phyloP scores from a whole-genome alignment of 1,140 invertebrate species.

The Pseudachorutes palmiensis region DNA sequence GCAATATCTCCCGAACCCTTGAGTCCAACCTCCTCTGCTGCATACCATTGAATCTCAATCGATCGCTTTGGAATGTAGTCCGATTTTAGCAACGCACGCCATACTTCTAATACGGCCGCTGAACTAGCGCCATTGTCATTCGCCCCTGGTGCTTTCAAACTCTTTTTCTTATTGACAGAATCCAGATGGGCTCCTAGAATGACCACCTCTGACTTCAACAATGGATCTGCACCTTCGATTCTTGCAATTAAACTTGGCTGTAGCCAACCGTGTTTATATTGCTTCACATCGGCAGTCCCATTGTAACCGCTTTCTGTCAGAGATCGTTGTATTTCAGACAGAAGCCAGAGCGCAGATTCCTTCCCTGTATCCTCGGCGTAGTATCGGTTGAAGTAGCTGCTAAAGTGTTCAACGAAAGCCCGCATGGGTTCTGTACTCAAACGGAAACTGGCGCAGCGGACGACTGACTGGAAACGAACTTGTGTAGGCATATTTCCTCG shows the following conservation, averaged over 20 bases:
- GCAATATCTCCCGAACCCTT: conserved; percentile 16
- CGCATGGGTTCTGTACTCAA: too few relatives aligned
- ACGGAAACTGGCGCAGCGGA: too few relatives aligned
- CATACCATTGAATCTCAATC: conserved; percentile 23
- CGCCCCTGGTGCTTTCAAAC: background rate
- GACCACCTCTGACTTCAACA: conserved; percentile 3
- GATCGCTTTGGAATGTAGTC: conserved; percentile 7
- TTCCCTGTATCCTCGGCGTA: too few relatives aligned
- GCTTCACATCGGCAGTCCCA: too few relatives aligned
- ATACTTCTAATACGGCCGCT: conserved; percentile 10
- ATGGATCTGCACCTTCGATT: conserved; percentile 13
- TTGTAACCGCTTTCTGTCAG: too few relatives aligned
- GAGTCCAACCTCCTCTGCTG: conserved; percentile 17
- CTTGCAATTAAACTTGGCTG: conserved; percentile 14
- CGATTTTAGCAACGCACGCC: background rate
- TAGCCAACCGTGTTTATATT: background rate
- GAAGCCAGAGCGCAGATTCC: too few relatives aligned
- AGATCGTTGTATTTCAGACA: too few relatives aligned
- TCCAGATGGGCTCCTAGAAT: conserved; percentile 22
- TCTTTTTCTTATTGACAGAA: background rate
- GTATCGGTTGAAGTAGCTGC: too few relatives aligned
- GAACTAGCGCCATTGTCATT: conserved; percentile 19
- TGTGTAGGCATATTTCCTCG: too few relatives aligned
- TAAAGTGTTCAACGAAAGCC: too few relatives aligned
- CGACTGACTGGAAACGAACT: too few relatives aligned